These are phyloP conservation scores for Aldrovandia affinis DNA, from an alignment of 2,797 vertebrate species.

Conservation along the genomic window DNA sequence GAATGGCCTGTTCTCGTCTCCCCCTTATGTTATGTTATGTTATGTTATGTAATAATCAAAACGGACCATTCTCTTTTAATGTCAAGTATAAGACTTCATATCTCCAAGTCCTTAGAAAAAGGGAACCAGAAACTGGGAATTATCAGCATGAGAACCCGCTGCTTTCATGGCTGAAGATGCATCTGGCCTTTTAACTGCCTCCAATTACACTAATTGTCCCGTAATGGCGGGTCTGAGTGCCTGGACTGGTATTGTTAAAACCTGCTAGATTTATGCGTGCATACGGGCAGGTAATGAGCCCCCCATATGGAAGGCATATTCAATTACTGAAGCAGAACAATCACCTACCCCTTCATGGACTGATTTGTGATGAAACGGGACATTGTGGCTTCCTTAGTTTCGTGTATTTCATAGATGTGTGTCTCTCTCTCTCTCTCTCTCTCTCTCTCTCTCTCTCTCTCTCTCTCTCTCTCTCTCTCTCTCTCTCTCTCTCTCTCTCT, in stretches of 20 bases:
- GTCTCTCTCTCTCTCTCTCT: not conserved
- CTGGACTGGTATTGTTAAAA: not conserved
- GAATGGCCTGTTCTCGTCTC: no score
- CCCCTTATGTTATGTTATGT: no score
- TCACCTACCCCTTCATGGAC: not conserved
- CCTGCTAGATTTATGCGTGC: constrained; percentile 40
- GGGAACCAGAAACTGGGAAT: not conserved
- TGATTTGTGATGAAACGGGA: constrained; percentile 19
- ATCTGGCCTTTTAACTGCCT: constrained; percentile 30
- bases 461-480: no score
- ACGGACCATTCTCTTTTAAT: not conserved
- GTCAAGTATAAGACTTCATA: not conserved
- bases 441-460: no score
- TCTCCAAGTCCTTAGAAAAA: not conserved
- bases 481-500: no score
- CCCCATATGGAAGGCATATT: not conserved
- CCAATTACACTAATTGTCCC: constrained; percentile 34
- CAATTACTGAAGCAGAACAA: not conserved
- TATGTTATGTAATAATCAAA: no score
- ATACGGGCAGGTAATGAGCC: not conserved
- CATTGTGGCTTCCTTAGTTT: not conserved
- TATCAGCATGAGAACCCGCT: constrained; percentile 7
- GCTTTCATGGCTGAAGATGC: constrained; percentile 4
- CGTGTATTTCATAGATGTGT: not conserved
- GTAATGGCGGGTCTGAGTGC: constrained; percentile 41